phyloP scores from a whole-genome alignment of 1,140 invertebrate genomes.

The Brachionus asplanchnoidis region DNA sequence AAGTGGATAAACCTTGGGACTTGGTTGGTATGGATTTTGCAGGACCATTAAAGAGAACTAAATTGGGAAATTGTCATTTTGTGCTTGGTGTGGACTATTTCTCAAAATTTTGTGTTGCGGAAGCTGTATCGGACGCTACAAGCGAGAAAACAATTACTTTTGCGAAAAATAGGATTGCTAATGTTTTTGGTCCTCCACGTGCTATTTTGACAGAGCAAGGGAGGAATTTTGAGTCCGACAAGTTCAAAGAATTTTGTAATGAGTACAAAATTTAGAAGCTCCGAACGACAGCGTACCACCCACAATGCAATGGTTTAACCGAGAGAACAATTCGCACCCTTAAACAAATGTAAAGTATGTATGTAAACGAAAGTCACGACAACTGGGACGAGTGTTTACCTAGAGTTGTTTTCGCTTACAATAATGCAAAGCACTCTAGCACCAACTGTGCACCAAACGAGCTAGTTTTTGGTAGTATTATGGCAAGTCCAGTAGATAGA shows the following conservation, averaged over 20 bases:
- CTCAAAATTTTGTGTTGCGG: not conserved
- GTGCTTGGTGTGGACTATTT: not conserved
- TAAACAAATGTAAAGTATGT: not conserved
- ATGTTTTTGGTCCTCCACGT: constrained; percentile 8
- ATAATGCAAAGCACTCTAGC: not conserved
- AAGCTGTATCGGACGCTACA: not conserved
- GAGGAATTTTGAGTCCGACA: constrained; percentile 44
- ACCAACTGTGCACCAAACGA: not conserved
- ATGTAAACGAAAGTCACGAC: constrained; percentile 15
- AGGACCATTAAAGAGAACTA: not conserved
- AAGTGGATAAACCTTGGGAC: not conserved
- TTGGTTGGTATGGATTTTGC: not conserved
- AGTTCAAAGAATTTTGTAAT: constrained; percentile 42
- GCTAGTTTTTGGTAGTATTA: not conserved
- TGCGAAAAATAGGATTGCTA: not conserved
- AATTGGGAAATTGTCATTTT: not conserved
- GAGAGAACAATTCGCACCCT: constrained; percentile 47
- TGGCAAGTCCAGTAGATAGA: not conserved
- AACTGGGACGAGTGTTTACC: constrained; percentile 31
- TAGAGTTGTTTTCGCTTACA: constrained; percentile 25
- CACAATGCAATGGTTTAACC: constrained; percentile 48
- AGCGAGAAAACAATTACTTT: not conserved
- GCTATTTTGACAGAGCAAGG: constrained; percentile 39
- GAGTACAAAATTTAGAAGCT: constrained; percentile 33
- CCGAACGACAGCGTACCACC: constrained; percentile 48